Evolutionary conservation across 2,113 vertebrate genomes (phyloP), one percentile per base, ranked within the genome.

Genomic region (Globicephala melas): DNA sequence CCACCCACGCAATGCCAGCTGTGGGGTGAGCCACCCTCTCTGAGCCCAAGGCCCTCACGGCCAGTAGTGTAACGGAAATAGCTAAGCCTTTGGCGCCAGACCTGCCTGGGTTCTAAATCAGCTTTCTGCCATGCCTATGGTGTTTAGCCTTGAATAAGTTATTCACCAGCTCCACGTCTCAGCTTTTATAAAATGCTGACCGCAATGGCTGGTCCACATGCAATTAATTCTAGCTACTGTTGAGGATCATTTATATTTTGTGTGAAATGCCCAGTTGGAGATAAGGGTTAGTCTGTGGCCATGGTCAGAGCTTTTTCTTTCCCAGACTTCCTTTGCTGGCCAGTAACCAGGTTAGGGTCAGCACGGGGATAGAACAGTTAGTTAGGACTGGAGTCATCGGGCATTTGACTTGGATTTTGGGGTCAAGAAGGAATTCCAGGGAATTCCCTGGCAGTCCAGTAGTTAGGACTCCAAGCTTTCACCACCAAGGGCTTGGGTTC

Each of bases 61-160:
- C 8, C 80, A 47, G 33, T 9, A 67, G 55, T 2, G 2, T 44
- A 10, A 71, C n/a, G 44, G 79, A 89, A 89, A 82, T 20, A 55
- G 55, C 79, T 65, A 70, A 89, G 41, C n/a, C 80, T 90, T 44
- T 36, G 5, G 65, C 93, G 38, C 67, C 94, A 90, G 74, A 90
- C 44, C 83, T 53, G n/a, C 87, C 76, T 63, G 65, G 18, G 47
- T 88, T 91, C 65, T 62, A 47, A 90, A 90, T 84, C 2, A 31
- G 91, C 94, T 84, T 91, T 80, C 88, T 95, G 80, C 84, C 91
- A 70, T 7, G 5, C 47, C 58, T 11, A 3, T 15, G 5, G 62
- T 55, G 63, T 77, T 65, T 88, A 89, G 81, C 94, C 93, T 97
- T 97, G 96, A 76, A 91, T 80, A 87, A 95, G 90, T 73, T 95